Evolutionary conservation across 2,888 invertebrate species (phyloP).

Genomic region (Acholoe squamosa): DNA sequence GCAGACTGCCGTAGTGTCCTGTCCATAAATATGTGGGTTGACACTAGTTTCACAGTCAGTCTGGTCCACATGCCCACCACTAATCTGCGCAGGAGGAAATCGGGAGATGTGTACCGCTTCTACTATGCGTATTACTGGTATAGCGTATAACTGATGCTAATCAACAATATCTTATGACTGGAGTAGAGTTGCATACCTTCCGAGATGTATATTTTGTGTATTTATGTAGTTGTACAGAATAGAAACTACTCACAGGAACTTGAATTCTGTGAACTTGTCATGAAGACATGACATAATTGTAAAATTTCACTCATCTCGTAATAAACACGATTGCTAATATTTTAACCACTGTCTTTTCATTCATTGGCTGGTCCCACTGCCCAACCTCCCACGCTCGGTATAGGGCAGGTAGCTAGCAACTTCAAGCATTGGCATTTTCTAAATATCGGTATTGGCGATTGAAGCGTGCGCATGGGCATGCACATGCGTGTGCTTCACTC

Average conservation of each 20-base stretch:
- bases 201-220: conserved; percentile 58
- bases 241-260: conserved; percentile 3
- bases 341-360: background rate
- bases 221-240: conserved; percentile 57
- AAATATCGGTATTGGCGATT: too few species aligned
- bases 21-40: too few species aligned
- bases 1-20: too few species aligned
- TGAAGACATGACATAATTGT: conserved; percentile 22
- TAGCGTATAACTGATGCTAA: background rate
- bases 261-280: conserved; percentile 35
- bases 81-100: background rate
- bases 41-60: too few species aligned
- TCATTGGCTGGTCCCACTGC: too few species aligned
- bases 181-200: conserved; percentile 35
- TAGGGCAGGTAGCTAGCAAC: too few species aligned
- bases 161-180: background rate
- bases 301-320: conserved; percentile 52
- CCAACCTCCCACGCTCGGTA: too few species aligned
- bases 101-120: background rate
- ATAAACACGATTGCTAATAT: conserved; percentile 55
- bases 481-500: too few species aligned
- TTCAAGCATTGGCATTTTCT: too few species aligned
- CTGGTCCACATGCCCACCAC: background rate
- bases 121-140: background rate
- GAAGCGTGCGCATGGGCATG: too few species aligned